A percentile compares a stretch with the other conserved stretches of the same genome.
phyloP scores from a whole-genome alignment of 2,113 vertebrate species.

The Columba janthina region DNA sequence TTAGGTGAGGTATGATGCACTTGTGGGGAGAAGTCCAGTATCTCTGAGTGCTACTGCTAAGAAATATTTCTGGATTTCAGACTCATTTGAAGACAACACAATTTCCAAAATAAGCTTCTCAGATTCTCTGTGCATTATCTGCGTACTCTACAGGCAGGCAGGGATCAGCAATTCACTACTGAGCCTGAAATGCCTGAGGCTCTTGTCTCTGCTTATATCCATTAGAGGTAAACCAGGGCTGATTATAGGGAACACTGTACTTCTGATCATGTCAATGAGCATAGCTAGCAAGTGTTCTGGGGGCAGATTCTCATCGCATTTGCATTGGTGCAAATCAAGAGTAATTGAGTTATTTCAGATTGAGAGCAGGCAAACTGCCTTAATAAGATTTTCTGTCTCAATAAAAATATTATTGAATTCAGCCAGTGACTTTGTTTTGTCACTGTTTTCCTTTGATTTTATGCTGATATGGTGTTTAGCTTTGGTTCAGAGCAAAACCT shows the following conservation, averaged over 20 bases:
- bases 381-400: conserved; percentile 59
- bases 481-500: neutral
- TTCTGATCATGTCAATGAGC: conserved; percentile 58
- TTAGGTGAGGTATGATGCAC: neutral
- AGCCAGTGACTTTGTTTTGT: conserved; percentile 26
- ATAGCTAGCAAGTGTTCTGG: conserved; percentile 46
- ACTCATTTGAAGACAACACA: neutral
- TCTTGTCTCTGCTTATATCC: conserved; percentile 64
- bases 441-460: conserved; percentile 41
- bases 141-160: neutral
- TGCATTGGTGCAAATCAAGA: conserved; percentile 61
- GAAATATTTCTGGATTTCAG: neutral
- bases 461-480: neutral
- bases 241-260: conserved; percentile 50
- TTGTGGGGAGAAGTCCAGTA: neutral
- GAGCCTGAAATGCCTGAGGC: conserved; percentile 48
- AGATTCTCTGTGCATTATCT: neutral
- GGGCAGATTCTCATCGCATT: conserved; percentile 54
- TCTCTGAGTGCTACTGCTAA: neutral
- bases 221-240: conserved; percentile 61
- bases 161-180: conserved; percentile 3
- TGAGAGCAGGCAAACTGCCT: neutral
- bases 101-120: neutral
- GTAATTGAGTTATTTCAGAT: conserved; percentile 50
- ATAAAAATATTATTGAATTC: conserved; percentile 41